Evolutionary conservation across 2,888 invertebrate species (phyloP).

Genomic region (Drosophila villosipedis): DNA sequence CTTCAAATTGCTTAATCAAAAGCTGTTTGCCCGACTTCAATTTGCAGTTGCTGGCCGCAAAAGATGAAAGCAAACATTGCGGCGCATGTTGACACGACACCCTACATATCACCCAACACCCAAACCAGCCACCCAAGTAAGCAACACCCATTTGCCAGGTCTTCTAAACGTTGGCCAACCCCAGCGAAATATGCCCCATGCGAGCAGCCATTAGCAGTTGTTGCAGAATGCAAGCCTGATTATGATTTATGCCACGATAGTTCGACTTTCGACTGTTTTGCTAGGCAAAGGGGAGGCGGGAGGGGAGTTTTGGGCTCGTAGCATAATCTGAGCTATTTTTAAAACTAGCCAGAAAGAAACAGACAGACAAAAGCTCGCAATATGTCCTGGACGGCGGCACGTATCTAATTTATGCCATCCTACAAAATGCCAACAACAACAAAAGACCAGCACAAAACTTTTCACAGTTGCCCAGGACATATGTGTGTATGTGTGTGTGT

Average conservation of each 20-base stretch:
- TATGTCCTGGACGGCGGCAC: slow-evolving; percentile 60
- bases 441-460: slow-evolving; percentile 70
- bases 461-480: slow-evolving; percentile 46
- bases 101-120: not conserved
- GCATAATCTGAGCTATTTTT: slow-evolving; percentile 56
- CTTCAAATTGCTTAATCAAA: slow-evolving; percentile 72
- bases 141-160: not conserved
- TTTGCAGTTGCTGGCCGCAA: slow-evolving; percentile 55
- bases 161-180: not conserved
- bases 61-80: slow-evolving; percentile 65
- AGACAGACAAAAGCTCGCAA: slow-evolving; percentile 30
- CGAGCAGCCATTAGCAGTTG: slow-evolving; percentile 61
- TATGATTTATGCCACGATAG: slow-evolving; percentile 62
- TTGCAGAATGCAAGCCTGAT: slow-evolving; percentile 52
- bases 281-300: not conserved
- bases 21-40: slow-evolving; percentile 44
- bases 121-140: not conserved
- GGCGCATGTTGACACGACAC: slow-evolving; percentile 49
- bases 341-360: slow-evolving; percentile 32
- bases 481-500: slow-evolving; percentile 17
- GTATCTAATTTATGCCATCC: slow-evolving; percentile 78
- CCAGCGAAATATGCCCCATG: slow-evolving; percentile 36
- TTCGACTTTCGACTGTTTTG: slow-evolving; percentile 40
- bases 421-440: slow-evolving; percentile 73
- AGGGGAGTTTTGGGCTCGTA: not conserved